Evolutionary conservation across 2,888 invertebrate genomes (phyloP), one percentile per base, ranked within the genome.

Genomic region (Lithodes maja): DNA sequence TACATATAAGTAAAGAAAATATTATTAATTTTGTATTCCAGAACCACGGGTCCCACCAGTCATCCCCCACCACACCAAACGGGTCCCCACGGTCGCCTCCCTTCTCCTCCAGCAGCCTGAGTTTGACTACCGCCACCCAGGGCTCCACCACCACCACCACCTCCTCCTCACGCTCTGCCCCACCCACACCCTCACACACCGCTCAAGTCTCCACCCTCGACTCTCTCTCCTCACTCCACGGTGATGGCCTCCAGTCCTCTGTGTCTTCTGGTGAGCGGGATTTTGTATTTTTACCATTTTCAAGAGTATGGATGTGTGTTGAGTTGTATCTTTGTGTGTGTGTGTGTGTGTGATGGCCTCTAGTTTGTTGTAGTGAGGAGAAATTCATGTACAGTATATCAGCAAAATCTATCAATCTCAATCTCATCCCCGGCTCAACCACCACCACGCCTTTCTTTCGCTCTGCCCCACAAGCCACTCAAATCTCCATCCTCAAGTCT

Each of bases 101-200:
- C 17, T 78, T 89, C 71, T 89, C 89, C 80, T 77, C 88, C 50
- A 80, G 55, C 50, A 87, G 87, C n/a, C 85, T 87, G 9, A 82
- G 78, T 69, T 79, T 82, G 54, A 74, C 81, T 54, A 52, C 85
- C 17, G 89, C 85, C 15, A 82, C 83, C 2, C 85, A 89, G 33
- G 83, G 77, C 5, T 85, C 86, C 33, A 85, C 89, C 3, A 61
- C 87, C 5, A 33, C 33, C 33, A 33, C 33, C 33, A 85, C 88
- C 3, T 50, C 86, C 2, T 86, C 85, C 3, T 91, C 91, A 1
- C 86, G 88, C 55, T 91, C 91, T n/a, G 91, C 91, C 68, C 91
- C 91, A 7, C 86, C 91, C 33, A 91, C 91, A 33, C 91, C 91
- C 61, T 86, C 91, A 7, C 91, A 91, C 61, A 85, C 88, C 9